phyloP scores from a whole-genome alignment of 2,113 vertebrate species.

The Arothron firmamentum region DNA sequence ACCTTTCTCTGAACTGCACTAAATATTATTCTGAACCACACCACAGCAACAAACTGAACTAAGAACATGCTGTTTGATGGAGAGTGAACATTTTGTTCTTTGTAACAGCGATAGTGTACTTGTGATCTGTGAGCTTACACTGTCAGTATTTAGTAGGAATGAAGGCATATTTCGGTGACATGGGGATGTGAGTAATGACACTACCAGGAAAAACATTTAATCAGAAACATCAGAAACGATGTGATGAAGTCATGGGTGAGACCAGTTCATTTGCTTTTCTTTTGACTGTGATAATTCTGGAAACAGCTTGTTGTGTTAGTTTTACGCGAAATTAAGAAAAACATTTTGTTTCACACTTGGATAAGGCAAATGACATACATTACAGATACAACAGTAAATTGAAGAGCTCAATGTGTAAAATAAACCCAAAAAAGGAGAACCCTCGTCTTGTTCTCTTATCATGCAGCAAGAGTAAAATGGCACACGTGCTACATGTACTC shows the following conservation, averaged over 20 bases:
- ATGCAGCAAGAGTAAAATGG: neutral
- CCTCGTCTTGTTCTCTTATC: no score
- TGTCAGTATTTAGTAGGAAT: conserved; percentile 30
- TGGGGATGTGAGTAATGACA: conserved; percentile 25
- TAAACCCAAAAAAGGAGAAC: neutral
- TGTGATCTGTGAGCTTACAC: no score
- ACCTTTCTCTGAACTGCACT: conserved; percentile 14
- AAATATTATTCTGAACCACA: conserved; percentile 25
- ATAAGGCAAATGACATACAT: no score
- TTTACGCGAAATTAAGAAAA: no score
- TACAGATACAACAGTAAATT: no score
- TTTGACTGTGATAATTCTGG: neutral
- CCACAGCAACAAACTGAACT: conserved; percentile 38
- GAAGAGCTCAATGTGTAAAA: neutral
- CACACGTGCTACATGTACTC: conserved; percentile 67
- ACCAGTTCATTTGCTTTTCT: neutral
- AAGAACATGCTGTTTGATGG: conserved; percentile 12
- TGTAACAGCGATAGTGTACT: no score
- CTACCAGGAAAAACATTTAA: conserved; percentile 24
- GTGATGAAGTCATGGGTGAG: conserved; percentile 11
- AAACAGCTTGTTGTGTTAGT: no score
- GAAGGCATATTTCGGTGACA: conserved; percentile 45
- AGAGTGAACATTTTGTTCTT: no score
- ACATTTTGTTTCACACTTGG: no score
- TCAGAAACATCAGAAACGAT: no score